Base-by-base conservation (phyloP, 2,888 invertebrate species). In the Megamerina dolium region DNA sequence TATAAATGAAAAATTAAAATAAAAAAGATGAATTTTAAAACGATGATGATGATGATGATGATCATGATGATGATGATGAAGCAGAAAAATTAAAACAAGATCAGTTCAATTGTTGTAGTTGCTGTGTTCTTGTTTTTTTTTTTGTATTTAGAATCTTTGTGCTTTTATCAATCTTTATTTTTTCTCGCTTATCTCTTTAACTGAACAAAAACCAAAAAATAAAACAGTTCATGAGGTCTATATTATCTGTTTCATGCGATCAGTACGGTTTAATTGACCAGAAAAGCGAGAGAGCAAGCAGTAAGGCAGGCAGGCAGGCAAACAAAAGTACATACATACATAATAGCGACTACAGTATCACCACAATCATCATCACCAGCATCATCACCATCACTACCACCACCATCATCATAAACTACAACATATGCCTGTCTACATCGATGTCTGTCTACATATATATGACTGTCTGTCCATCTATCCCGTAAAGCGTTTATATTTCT, bases 151-250 rank as follows among this genome's bases (percentile, higher is more conserved):
- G 47, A 50, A 54, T 56, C 60, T 61, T n/a, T 41, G 29, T 45
- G 48, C 50, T 40, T 50, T 61, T 64, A 61, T 65, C 63, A 64
- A 60, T 63, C 60, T 60, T 55, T n/a, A n/a, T n/a, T n/a, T n/a
- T 53, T 55, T 53, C 49, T 50, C 52, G 53, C 64, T 65, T 65
- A 65, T 66, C 64, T 60, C 52, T 14, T 44, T 53, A n/a, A n/a
- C n/a, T n/a, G n/a, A n/a, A n/a, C n/a, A n/a, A n/a, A n/a, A n/a
- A n/a, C n/a, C n/a, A n/a, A n/a, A n/a, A n/a, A n/a, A n/a, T n/a
- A 55, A 40, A 59, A 63, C 58, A 64, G 66, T 62, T 66, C 66
- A 66, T 54, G 57, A 58, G 66, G 63, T 66, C 58, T 54, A n/a
- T 57, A 55, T 59, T 66, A 64, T 66, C 66, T 58, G 58, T 62